phyloP scores from a whole-genome alignment of 2,888 invertebrate species.

The Hirtodrosophila duncani region DNA sequence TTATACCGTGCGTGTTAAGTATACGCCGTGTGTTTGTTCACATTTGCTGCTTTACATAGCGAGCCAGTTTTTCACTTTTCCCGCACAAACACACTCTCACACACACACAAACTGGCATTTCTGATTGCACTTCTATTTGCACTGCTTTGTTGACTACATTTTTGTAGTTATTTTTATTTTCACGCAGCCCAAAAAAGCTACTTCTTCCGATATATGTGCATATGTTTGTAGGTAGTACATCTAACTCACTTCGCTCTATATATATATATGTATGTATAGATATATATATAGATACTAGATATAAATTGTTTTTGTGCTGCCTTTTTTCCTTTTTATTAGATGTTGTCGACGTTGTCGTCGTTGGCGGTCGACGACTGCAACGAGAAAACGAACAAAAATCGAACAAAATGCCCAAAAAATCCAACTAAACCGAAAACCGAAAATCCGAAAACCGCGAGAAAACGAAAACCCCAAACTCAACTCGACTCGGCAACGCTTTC shows the following conservation, averaged over 20 bases:
- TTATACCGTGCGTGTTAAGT: conserved; percentile 45
- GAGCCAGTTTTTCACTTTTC: conserved; percentile 1
- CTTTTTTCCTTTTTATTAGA: conserved; percentile 53
- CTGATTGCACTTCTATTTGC: conserved; percentile 18
- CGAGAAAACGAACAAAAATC: conserved; percentile 52
- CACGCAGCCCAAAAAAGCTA: too few relatives aligned
- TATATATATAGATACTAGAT: conserved; percentile 25
- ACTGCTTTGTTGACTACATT: conserved; percentile 26
- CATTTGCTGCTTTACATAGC: conserved; percentile 11
- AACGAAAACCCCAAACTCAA: conserved; percentile 48
- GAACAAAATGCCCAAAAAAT: conserved; percentile 68
- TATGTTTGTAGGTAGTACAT: too few relatives aligned
- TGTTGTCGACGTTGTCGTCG: conserved; percentile 47
- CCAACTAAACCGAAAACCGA: conserved; percentile 48
- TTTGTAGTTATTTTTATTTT: conserved; percentile 27
- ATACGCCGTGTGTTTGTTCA: conserved; percentile 39
- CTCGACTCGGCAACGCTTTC: conserved; percentile 37
- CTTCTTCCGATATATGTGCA: too few relatives aligned
- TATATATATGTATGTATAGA: conserved; percentile 9
- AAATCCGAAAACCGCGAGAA: conserved; percentile 52
- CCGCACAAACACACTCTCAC: too few relatives aligned
- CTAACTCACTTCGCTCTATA: conserved; percentile 33
- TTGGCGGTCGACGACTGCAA: conserved; percentile 52
- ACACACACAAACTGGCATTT: conserved; percentile 6
- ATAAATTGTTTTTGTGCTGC: conserved; percentile 33